A percentile compares a stretch with the other conserved stretches of the same genome.
Evolutionary conservation across 2,888 invertebrate species (phyloP).

Genomic region (Eustalomyia histrio): DNA sequence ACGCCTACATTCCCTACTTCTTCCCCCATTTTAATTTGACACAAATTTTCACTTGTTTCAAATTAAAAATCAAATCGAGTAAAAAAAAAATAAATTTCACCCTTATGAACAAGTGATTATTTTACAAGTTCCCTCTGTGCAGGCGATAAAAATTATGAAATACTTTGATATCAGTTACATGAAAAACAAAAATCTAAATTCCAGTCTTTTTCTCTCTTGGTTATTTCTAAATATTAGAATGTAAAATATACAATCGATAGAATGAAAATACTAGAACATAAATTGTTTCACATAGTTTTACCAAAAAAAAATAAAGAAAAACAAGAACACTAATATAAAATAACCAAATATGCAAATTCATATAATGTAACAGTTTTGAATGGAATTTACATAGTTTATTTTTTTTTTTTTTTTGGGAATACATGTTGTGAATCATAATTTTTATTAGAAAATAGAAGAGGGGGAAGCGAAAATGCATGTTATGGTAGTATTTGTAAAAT

Average conservation of each 20-base stretch:
- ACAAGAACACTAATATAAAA: not conserved
- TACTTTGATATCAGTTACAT: not conserved
- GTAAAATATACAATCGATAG: slow-evolving; percentile 15
- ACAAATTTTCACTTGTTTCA: no score
- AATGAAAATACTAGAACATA: slow-evolving; percentile 22
- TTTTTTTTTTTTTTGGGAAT: not conserved
- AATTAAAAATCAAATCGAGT: no score
- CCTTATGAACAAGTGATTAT: not conserved
- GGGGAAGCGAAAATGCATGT: not conserved
- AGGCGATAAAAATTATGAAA: slow-evolving; percentile 12
- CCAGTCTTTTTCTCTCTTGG: not conserved
- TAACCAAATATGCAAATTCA: slow-evolving; percentile 37
- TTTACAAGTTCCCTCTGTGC: not conserved
- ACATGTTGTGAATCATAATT: slow-evolving; percentile 49
- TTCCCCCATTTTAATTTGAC: no score
- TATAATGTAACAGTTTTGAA: slow-evolving; percentile 40
- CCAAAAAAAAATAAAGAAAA: not conserved
- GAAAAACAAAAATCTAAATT: not conserved
- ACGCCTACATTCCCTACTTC: no score
- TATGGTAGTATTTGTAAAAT: slow-evolving; percentile 42
- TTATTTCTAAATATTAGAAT: slow-evolving; percentile 12
- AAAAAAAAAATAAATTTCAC: not conserved
- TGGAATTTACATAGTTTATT: slow-evolving; percentile 21
- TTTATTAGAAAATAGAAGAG: not conserved
- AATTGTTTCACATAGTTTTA: slow-evolving; percentile 37